Base-by-base conservation (phyloP, 2,888 invertebrate genomes). In the Apomyelois bistriatella region DNA sequence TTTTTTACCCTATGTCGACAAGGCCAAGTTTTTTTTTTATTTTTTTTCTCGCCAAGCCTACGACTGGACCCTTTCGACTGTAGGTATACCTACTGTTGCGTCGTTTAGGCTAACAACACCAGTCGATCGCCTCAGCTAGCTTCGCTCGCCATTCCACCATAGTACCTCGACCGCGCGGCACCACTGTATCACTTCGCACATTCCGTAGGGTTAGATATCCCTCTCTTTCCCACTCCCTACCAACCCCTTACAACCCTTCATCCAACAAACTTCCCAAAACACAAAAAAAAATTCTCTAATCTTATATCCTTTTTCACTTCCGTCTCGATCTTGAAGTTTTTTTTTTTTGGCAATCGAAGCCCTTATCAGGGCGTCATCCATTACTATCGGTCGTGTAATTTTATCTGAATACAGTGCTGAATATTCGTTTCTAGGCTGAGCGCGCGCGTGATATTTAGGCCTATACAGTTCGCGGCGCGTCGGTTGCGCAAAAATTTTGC, bases 401-500 rank as follows among this genome's bases (percentile, higher is more conserved):
- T 68, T 70, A 72, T 72, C 70, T 59, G 62, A 65, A 56, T 61
- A 48, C 36, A 48, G 37, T 48, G 36, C 37, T 36, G n/a, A 48
- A 37, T 48, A 28, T 48, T 37, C 16, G 10, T 12, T 48, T 48
- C 12, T 22, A n/a, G 22, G 37, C 12, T 48, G 10, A 12, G 36
- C 48, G 48, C 48, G 48, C 37, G 48, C 22, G 48, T 22, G 30
- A 47, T 12, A 41, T 49, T 59, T 88, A 88, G 87, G 88, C 88
- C 88, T 86, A 88, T 84, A 82, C 66, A 16, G 50, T 55, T 79
- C 78, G 9, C 76, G 59, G 37, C 57, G 55, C 70, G 73, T 75
- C 72, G 61, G 57, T 59, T 68, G 70, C 72, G 84, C 87, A 64
- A 87, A 85, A 70, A 64, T 72, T 87, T 85, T 74, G 88, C 88